Evolutionary conservation across 2,113 vertebrate genomes (phyloP).

Genomic region (Manacus vitellinus): DNA sequence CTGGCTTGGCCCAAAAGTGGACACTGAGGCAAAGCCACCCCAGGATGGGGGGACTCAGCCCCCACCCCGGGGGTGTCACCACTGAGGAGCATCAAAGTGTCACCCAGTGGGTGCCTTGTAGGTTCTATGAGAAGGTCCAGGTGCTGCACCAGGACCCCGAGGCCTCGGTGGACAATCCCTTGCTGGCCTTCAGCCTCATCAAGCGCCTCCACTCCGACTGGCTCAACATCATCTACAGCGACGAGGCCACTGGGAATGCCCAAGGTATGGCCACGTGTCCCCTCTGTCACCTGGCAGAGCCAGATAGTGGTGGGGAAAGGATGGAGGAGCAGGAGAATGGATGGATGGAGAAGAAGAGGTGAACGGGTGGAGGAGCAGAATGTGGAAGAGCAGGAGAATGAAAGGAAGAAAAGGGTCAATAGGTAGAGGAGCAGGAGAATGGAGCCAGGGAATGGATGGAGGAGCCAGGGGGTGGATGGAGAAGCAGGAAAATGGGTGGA

Average conservation of each 20-base stretch:
- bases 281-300: background rate
- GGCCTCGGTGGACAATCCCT: conserved; percentile 81
- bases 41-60: accelerated
- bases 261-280: conserved; percentile 59
- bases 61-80: accelerated
- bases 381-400: background rate
- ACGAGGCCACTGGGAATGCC: conserved; percentile 80
- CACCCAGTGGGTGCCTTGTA: conserved; percentile 45
- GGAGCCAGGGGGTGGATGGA: background rate
- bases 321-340: background rate
- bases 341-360: background rate
- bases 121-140: conserved; percentile 88
- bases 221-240: conserved; percentile 84
- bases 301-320: background rate
- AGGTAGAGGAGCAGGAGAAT: accelerated
- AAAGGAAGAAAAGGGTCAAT: background rate
- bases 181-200: conserved; percentile 89
- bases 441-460: background rate
- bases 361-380: background rate
- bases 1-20: background rate
- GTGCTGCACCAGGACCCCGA: conserved; percentile 75
- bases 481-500: background rate
- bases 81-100: no score
- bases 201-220: conserved; percentile 91
- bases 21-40: accelerated